These are phyloP conservation scores for Drosophila lowei DNA, from an alignment of 1,140 invertebrate species.

Conservation along the genomic window DNA sequence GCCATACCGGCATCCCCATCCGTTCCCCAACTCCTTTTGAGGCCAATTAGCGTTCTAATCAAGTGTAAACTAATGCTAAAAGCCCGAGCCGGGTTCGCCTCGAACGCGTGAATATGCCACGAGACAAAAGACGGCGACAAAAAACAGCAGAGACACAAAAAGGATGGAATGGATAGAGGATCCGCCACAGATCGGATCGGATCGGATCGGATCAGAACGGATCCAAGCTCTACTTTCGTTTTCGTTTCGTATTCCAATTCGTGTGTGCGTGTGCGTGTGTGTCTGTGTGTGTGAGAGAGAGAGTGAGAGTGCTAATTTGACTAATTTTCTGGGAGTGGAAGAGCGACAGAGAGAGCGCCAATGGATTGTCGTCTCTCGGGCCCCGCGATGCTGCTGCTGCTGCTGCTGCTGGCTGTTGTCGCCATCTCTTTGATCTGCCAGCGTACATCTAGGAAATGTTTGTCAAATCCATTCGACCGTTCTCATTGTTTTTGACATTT, in stretches of 20 bases:
- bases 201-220: slow-evolving; percentile 7
- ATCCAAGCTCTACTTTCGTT: slow-evolving; percentile 37
- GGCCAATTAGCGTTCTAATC: slow-evolving; percentile 80
- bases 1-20: slow-evolving; percentile 2
- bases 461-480: slow-evolving; percentile 82
- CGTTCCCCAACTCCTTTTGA: background rate
- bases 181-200: slow-evolving; percentile 5
- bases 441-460: slow-evolving; percentile 82
- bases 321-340: slow-evolving; percentile 51
- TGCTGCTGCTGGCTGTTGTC: slow-evolving; percentile 27
- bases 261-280: slow-evolving; percentile 30
- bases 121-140: slow-evolving; percentile 55
- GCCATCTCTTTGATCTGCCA: slow-evolving; percentile 78
- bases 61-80: slow-evolving; percentile 82
- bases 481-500: slow-evolving; percentile 82
- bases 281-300: slow-evolving; percentile 15
- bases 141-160: slow-evolving; percentile 4
- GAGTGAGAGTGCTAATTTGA: slow-evolving; percentile 65
- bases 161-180: slow-evolving; percentile 13
- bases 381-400: slow-evolving; percentile 16
- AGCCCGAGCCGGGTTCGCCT: slow-evolving; percentile 72
- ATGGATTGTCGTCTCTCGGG: slow-evolving; percentile 11
- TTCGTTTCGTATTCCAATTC: background rate
- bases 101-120: slow-evolving; percentile 79
- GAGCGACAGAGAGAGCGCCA: slow-evolving; percentile 25